Evolutionary conservation across 2,113 vertebrate species (phyloP), one percentile per base, ranked within the genome.

Genomic region (Pycnonotus jocosus): DNA sequence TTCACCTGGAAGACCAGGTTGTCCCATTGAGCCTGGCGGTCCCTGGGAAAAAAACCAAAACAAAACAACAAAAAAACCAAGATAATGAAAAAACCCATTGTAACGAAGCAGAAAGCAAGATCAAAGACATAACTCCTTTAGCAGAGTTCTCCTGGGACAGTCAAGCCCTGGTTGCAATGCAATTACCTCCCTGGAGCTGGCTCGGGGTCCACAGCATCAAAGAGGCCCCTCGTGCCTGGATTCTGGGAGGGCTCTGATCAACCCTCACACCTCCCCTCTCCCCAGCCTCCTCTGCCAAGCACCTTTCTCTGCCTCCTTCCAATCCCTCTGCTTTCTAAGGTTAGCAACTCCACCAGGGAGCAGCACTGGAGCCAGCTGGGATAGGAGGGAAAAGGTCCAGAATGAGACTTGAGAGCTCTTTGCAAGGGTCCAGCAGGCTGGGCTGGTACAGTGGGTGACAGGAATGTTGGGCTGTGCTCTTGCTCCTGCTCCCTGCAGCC

Each of bases 1-100:
- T 97, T 99, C 99, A 84, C 99, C 99, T 68, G 98, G 97, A 91
- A 97, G 97, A 74, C 99, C 99, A 53, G 93, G 97, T 53, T 99
- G 99, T 70, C 99, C 99, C 21, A 81, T 89, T 89, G 98, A 97
- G 86, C 99, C 99, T 21, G 97, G 98, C 0, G 97, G 98, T 73
- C 99, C 99, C 99, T 99, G 97, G 42, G 7, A 44, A 62, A 89
- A 42, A 22, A 66, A 33, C 18, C 4, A 2, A 50, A 51, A 50
- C 12, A 47, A 50, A 54, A n/a, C n/a, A n/a, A n/a, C n/a, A n/a
- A n/a, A n/a, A n/a, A n/a, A n/a, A n/a, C n/a, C 23, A n/a, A 61
- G 22, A 82, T 65, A 48, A 90, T 86, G 79, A 97, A 96, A 90
- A 97, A 96, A 12, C 6, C 47, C 83, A 76, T 91, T 62, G 95